Evolutionary conservation across 2,888 invertebrate genomes (phyloP), one percentile per base, ranked within the genome.

Genomic region (Morpho helenor): DNA sequence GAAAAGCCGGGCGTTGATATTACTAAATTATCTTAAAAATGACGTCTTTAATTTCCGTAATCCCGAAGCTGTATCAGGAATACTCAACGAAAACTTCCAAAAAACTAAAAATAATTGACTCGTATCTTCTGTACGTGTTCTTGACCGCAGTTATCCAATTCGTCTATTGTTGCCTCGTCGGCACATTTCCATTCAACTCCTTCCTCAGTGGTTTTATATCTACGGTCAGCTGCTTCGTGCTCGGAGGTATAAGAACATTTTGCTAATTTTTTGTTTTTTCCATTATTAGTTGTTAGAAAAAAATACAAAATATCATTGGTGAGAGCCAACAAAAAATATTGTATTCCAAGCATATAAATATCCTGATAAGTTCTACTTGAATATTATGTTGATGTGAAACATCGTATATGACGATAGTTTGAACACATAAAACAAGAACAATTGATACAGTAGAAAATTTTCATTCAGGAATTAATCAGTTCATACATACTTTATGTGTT

Each of bases 151-250:
- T 99, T 58, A 93, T 97, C 65, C 98, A 99, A 85, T 99, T 99
- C 88, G 92, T 94, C 56, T 99, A 99, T 83, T 99, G 99, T 86
- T 95, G 97, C 79, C 91, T 99, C 61, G 99, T 99, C 74, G 99
- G 99, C 76, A 99, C 99, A 46, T 99, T 99, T 81, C 99, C 99
- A 0, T 99, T 99, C 90, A 99, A 99, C 90, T 98, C 99, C n/a
- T 99, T 99, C 85, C 94, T 99, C 49, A 98, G 99, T 74, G 99
- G 99, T 56, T 99, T 99, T 82, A 99, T 99, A 73, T 99, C 99
- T 46, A 96, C 96, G 62, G 97, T 99, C 46, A 99, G 98, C 75
- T 97, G 96, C 63, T 99, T 99, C 81, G 96, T 99, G 59, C 92
- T 99, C 60, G 99, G 95, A 82, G 98, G 98, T 98, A 91, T 92